Conservation (phyloP, 1,140 invertebrate genomes). For the Leptinotarsa lineolata region DNA sequence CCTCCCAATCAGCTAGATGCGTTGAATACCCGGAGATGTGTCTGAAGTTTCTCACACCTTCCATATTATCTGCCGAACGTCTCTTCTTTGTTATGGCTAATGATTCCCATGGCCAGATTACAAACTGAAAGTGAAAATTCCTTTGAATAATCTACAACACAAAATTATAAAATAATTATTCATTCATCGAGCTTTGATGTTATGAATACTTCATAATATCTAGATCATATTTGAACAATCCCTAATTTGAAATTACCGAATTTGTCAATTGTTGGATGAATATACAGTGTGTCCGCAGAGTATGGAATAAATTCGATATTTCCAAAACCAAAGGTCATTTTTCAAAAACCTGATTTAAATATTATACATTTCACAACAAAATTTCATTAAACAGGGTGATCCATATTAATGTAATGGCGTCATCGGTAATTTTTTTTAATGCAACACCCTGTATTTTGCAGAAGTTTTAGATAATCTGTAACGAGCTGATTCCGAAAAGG, state of each 20-base stretch:
- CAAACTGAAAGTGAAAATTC: constrained; percentile 18
- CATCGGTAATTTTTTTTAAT: no score
- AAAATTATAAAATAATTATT: not conserved
- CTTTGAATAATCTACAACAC: no score
- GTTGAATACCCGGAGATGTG: not conserved
- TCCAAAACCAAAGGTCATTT: no score
- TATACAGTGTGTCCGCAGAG: no score
- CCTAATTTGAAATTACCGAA: not conserved
- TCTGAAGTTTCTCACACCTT: constrained; percentile 17
- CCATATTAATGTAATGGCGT: no score
- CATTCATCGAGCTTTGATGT: not conserved
- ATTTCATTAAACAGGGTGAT: no score
- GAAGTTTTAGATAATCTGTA: no score
- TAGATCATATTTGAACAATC: not conserved
- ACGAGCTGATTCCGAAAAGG: no score
- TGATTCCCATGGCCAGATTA: constrained; percentile 21
- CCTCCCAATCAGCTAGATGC: constrained; percentile 14
- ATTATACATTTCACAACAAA: no score
- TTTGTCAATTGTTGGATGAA: not conserved
- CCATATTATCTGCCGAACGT: not conserved
- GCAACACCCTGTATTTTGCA: no score
- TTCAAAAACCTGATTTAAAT: no score
- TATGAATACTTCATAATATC: not conserved
- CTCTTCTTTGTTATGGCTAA: constrained; percentile 24
- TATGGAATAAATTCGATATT: no score